Evolutionary conservation across 2,888 invertebrate species (phyloP), one percentile per base, ranked within the genome.

Genomic region (Linnaemya vulpina): DNA sequence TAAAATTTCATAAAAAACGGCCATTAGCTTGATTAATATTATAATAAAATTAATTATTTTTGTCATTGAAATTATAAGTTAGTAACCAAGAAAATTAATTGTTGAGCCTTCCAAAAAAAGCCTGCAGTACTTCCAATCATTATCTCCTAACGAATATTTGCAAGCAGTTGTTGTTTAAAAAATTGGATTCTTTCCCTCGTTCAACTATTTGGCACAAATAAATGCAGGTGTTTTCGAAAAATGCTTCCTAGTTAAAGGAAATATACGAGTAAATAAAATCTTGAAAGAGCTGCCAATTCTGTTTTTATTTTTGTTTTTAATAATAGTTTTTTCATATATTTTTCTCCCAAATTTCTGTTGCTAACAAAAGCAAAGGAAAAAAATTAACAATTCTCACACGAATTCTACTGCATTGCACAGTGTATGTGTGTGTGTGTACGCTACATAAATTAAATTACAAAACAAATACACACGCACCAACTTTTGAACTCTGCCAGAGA

Each of bases 361-460:
- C n/a, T 22, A 51, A 40, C 38, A 65, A 58, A 46, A 55, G 53
- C 0, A 22, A 43, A 38, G 10, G 7, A 40, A 17, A 75, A 62
- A 75, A 81, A 63, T 65, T 70, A 70, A 70, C 62, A 76, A 71
- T 65, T 65, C 76, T 49, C 70, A 35, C 49, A 65, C 40, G 49
- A 43, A 76, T 58, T 76, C 49, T 30, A 17, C 25, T 63, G 70
- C 70, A 82, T 76, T 71, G 9, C 4, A n/a, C 79, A 63, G 58
- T 49, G 38, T 40, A 40, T 9, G 40, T 13, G 40, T 40, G 38
- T 40, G 11, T 11, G 40, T 13, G 11, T 67, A 40, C 25, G 55
- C n/a, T 63, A 62, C 49, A 22, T 40, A 49, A 15, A 40, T 46
- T 58, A 73, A 73, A 73, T 60, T 25, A 51, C 38, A 58, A 40